Evolutionary conservation across 1,140 invertebrate genomes (phyloP), one percentile per base, ranked within the genome.

Genomic region (Conopomorpha cramerella): DNA sequence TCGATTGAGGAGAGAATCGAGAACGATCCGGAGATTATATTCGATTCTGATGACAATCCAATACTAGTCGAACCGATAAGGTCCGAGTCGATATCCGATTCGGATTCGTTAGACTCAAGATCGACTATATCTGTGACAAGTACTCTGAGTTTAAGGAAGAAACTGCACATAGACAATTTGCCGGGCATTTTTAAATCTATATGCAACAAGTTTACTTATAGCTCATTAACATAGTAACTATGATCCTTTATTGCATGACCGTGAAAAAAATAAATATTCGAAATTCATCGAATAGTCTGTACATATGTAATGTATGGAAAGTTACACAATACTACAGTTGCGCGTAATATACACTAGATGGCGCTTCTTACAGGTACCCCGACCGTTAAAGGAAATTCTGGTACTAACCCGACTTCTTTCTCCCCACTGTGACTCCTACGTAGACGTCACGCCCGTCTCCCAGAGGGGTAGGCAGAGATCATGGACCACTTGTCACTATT

Each of bases 21-120:
- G 18, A 71, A 73, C 17, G 68, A 76, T 50, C 68, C 68, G 4
- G 68, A 76, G 41, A 73, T 76, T 8, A 73, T 73, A 34, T 76
- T 73, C 45, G 67, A 76, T 51, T 43, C 43, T 10, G 59, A 73
- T 14, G 56, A 73, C 37, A 62, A 64, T 36, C 62, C 62, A 2
- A 63, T 70, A 7, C 36, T 70, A 0, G 56, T 70, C 13, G 61
- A 65, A 27, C 47, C 39, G 3, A 44, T 45, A 27, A 45, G 36
- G 14, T 14, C 36, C 2, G 18, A 38, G 8, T 12, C 46, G 12
- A 25, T 16, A n/a, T 13, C 19, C 0, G 33, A 36, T 6, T 4
- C 36, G 2, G 23, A 18, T 6, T 31, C 23, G 8, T n/a, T 31
- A 14, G 31, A 33, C 17, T 32, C 38, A 0, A 36, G 30, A 13